Conservation (phyloP, 2,888 invertebrate species). For the Cotesia congregata region DNA sequence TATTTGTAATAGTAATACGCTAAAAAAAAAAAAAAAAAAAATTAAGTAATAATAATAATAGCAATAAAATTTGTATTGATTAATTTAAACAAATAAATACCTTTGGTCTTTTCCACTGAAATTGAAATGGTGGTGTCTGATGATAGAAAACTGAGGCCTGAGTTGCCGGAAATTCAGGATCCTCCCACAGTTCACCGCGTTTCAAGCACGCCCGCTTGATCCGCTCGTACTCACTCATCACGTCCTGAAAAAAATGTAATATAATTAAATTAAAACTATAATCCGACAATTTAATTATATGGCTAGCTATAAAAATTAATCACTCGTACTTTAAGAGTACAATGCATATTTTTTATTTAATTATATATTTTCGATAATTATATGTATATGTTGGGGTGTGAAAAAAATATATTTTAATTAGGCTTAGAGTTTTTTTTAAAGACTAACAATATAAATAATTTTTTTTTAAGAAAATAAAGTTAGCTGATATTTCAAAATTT, state of each 20-base stretch:
- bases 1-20: too few relatives aligned
- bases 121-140: conserved; percentile 94
- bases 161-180: conserved; percentile 91
- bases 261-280: not conserved
- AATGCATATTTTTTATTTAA: not conserved
- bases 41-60: too few relatives aligned
- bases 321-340: not conserved
- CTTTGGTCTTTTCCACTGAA: conserved; percentile 90
- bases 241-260: conserved; percentile 62
- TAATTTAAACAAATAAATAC: conserved; percentile 59
- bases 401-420: too few relatives aligned
- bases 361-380: not conserved
- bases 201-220: conserved; percentile 85
- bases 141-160: conserved; percentile 93
- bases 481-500: too few relatives aligned
- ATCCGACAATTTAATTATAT: not conserved
- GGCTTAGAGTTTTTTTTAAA: too few relatives aligned
- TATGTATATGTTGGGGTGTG: too few relatives aligned
- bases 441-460: too few relatives aligned
- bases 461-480: too few relatives aligned
- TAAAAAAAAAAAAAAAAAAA: too few relatives aligned
- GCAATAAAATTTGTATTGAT: not conserved
- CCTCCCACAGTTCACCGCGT: conserved; percentile 88
- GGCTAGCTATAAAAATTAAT: conserved; percentile 1
- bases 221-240: conserved; percentile 87